These are phyloP conservation scores for Pterostichus madidus DNA, from an alignment of 2,888 invertebrate species.

Conservation along the genomic window DNA sequence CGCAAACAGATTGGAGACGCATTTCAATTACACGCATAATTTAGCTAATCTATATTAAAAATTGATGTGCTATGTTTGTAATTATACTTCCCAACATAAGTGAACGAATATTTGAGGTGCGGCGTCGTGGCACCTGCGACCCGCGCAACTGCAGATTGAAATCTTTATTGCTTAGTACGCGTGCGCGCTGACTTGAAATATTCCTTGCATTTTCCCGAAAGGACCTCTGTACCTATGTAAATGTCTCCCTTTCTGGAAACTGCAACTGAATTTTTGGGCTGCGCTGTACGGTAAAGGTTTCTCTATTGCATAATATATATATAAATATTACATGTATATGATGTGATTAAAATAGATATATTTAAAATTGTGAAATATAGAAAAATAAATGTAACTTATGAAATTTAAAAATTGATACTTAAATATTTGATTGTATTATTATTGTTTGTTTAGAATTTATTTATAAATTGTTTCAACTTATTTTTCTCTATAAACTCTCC, in stretches of 20 bases:
- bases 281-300: slow-evolving; percentile 56
- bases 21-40: slow-evolving; percentile 70
- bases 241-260: slow-evolving; percentile 51
- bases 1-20: slow-evolving; percentile 71
- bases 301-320: slow-evolving; percentile 63
- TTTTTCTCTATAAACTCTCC: neutral
- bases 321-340: slow-evolving; percentile 62
- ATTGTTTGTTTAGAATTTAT: slow-evolving; percentile 20
- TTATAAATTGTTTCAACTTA: slow-evolving; percentile 12
- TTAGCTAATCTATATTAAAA: slow-evolving; percentile 75
- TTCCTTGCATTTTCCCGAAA: slow-evolving; percentile 59
- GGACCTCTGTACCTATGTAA: slow-evolving; percentile 36
- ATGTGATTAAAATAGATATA: slow-evolving; percentile 66
- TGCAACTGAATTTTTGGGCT: slow-evolving; percentile 58
- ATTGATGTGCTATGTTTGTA: slow-evolving; percentile 76
- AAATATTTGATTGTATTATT: slow-evolving; percentile 45
- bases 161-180: slow-evolving; percentile 58
- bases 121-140: slow-evolving; percentile 41
- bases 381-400: slow-evolving; percentile 66
- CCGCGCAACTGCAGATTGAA: slow-evolving; percentile 51
- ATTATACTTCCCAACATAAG: slow-evolving; percentile 73
- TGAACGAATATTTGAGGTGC: slow-evolving; percentile 61
- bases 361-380: slow-evolving; percentile 65
- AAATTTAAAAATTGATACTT: slow-evolving; percentile 54
- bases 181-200: slow-evolving; percentile 28